Evolutionary conservation across 2,797 vertebrate species (phyloP).

Genomic region (Buceros bicornis): DNA sequence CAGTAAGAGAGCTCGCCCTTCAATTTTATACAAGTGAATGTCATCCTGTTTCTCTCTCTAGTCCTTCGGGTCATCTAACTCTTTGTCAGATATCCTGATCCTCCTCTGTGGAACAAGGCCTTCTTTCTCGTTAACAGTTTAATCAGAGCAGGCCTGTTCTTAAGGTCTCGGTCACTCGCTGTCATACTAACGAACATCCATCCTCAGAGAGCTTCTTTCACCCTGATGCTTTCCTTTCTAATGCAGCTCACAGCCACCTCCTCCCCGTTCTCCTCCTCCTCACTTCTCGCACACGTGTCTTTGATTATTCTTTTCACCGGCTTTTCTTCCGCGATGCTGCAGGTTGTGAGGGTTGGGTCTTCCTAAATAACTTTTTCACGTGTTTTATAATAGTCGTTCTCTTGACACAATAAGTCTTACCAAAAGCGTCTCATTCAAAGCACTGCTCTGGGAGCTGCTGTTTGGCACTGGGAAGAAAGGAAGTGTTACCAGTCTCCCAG

Average conservation of each 20-base stretch:
- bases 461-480: background rate
- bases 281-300: background rate
- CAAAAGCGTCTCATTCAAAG: background rate
- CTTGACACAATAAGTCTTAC: background rate
- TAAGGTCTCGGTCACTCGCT: slow-evolving; percentile 26
- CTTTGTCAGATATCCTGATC: background rate
- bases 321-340: background rate
- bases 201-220: background rate
- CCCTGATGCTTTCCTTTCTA: background rate
- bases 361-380: background rate
- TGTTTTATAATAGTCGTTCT: background rate
- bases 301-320: background rate
- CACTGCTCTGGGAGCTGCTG: background rate
- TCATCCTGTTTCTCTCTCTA: slow-evolving; percentile 47
- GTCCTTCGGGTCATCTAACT: slow-evolving; percentile 30
- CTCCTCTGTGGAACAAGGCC: slow-evolving; percentile 3
- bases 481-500: background rate
- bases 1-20: slow-evolving; percentile 18
- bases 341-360: background rate
- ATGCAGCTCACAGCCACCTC: background rate
- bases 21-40: background rate
- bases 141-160: background rate
- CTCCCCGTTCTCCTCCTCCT: background rate
- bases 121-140: slow-evolving; percentile 2
- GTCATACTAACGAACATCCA: slow-evolving; percentile 11